Evolutionary conservation across 2,113 vertebrate genomes (phyloP).

Genomic region (Callospermophilus lateralis): DNA sequence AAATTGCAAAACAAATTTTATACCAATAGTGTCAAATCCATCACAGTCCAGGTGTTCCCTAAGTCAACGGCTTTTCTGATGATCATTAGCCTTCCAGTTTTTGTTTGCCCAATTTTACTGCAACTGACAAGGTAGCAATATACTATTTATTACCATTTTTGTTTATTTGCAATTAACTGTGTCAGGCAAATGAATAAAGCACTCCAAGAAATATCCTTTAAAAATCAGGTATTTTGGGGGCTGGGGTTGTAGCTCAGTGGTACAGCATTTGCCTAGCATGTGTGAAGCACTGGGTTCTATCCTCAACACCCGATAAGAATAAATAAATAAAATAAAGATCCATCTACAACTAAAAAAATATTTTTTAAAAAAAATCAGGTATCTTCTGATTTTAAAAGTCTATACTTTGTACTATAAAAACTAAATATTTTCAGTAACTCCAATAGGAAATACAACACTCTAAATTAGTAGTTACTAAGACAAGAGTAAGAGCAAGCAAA

Average conservation of each 20-base stretch:
- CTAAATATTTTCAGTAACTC: conserved; percentile 39
- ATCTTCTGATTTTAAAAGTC: not conserved
- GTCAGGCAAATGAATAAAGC: not conserved
- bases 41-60: not conserved
- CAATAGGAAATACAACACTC: not conserved
- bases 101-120: not conserved
- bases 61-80: not conserved
- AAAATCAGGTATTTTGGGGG: not conserved
- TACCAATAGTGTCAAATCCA: not conserved
- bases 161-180: not conserved
- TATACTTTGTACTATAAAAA: conserved; percentile 17
- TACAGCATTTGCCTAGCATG: too few species aligned
- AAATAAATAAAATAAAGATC: too few species aligned
- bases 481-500: not conserved
- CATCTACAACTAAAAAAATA: too few species aligned
- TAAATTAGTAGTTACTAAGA: not conserved
- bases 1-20: not conserved
- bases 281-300: too few species aligned
- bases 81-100: not conserved
- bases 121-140: not conserved
- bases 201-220: not conserved
- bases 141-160: not conserved
- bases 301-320: too few species aligned
- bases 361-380: not conserved
- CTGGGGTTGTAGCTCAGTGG: too few species aligned